Percentiles rank a stretch among this genome's conserved stretches.
These are phyloP conservation scores for Proisotoma minuta DNA, from an alignment of 2,888 invertebrate species.

Conservation along the genomic window DNA sequence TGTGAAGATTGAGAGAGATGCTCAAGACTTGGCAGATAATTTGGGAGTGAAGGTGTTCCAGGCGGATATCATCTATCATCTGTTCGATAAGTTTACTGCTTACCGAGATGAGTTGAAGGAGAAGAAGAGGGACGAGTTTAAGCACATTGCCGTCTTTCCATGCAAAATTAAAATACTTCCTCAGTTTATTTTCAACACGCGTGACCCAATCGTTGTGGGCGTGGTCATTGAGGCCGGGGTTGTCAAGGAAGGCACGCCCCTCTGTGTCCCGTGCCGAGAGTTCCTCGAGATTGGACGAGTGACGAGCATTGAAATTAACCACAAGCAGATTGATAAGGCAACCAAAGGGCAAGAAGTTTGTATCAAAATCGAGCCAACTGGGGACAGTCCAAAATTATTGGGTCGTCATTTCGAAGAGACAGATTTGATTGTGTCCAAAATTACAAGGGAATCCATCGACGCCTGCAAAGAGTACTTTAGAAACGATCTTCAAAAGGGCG, in stretches of 20 bases:
- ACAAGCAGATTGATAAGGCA: constrained; percentile 90
- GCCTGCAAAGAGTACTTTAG: constrained; percentile 99
- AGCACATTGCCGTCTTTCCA: constrained; percentile 96
- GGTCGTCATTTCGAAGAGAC: constrained; percentile 97
- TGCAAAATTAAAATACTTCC: constrained; percentile 78
- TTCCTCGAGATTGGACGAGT: constrained; percentile 90
- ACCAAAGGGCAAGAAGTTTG: constrained; percentile 93
- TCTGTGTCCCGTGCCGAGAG: constrained; percentile 97
- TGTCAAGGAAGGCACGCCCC: constrained; percentile 91
- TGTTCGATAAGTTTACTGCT: constrained; percentile 94
- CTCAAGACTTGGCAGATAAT: constrained; percentile 93
- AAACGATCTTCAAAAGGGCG: constrained; percentile 91
- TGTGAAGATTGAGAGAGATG: constrained; percentile 95
- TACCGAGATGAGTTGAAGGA: constrained; percentile 85
- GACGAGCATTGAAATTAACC: constrained; percentile 91
- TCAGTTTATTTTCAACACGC: constrained; percentile 92
- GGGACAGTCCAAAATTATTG: constrained; percentile 98
- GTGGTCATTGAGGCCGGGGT: constrained; percentile 93
- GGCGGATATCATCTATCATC: constrained; percentile 99
- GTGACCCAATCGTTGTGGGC: constrained; percentile 96
- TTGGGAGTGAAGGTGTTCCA: constrained; percentile 89
- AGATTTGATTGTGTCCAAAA: constrained; percentile 94
- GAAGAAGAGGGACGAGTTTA: constrained; percentile 89
- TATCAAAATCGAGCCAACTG: constrained; percentile 93
- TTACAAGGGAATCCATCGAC: constrained; percentile 95